Conservation (phyloP, 2,888 invertebrate species). For the Petrophora chlorosata region DNA sequence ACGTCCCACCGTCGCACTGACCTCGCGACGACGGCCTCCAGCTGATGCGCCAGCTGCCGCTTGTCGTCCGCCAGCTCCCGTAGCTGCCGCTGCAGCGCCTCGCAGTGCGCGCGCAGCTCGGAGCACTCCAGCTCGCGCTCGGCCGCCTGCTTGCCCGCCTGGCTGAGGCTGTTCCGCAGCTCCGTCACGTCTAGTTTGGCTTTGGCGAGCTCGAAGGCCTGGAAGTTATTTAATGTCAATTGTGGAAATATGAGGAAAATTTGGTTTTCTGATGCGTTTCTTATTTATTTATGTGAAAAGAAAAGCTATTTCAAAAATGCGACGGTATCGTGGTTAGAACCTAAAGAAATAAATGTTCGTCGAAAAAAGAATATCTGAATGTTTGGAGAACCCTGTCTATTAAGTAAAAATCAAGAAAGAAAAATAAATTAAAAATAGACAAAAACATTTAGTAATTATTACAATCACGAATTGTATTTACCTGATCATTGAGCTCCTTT, state of each 20-base stretch:
- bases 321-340: too few species aligned
- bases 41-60: slow-evolving; percentile 49
- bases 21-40: slow-evolving; percentile 56
- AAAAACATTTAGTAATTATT: background rate
- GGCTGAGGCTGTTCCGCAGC: slow-evolving; percentile 71
- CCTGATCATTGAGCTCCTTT: slow-evolving; percentile 79
- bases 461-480: slow-evolving; percentile 43
- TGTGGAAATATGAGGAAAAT: background rate
- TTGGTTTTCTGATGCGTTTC: background rate
- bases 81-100: slow-evolving; percentile 50
- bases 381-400: too few species aligned
- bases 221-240: background rate
- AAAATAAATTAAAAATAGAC: too few species aligned
- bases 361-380: too few species aligned
- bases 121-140: too few species aligned
- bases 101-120: slow-evolving; percentile 50
- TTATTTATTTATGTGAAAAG: too few species aligned
- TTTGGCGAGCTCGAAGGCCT: slow-evolving; percentile 81
- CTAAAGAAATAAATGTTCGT: too few species aligned
- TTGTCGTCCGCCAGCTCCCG: slow-evolving; percentile 48
- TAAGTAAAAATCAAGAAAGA: too few species aligned
- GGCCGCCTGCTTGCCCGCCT: slow-evolving; percentile 72
- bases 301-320: too few species aligned
- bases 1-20: too few species aligned
- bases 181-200: slow-evolving; percentile 77